These are phyloP conservation scores for Styela clava DNA, from an alignment of 23 tunicate species.

Conservation along the genomic window DNA sequence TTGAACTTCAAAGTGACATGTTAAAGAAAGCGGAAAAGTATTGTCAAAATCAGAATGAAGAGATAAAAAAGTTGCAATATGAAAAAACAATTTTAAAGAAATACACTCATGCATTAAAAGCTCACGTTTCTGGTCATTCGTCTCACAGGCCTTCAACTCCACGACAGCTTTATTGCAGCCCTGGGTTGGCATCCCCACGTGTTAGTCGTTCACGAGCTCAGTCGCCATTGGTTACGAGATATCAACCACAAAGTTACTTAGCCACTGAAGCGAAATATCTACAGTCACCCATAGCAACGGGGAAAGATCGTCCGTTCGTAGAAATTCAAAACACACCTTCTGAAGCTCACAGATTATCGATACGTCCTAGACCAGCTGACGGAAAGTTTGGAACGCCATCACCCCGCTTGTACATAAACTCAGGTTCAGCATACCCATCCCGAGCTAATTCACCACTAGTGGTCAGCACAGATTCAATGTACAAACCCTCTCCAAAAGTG, in stretches of 20 bases:
- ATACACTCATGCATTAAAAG: background rate
- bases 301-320: background rate
- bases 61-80: background rate
- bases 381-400: background rate
- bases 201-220: background rate
- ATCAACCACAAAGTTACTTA: background rate
- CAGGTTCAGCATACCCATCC: background rate
- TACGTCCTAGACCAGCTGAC: background rate
- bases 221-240: background rate
- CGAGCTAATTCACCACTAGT: background rate
- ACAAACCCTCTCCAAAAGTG: background rate
- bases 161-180: background rate
- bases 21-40: background rate
- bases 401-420: background rate
- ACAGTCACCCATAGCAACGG: background rate
- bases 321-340: background rate
- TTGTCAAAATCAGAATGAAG: background rate
- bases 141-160: background rate
- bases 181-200: background rate
- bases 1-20: background rate
- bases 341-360: background rate
- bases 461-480: background rate
- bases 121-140: background rate
- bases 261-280: background rate
- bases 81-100: background rate